Base-by-base conservation (phyloP, 2,113 vertebrate genomes). In the Nettapus auritus region DNA sequence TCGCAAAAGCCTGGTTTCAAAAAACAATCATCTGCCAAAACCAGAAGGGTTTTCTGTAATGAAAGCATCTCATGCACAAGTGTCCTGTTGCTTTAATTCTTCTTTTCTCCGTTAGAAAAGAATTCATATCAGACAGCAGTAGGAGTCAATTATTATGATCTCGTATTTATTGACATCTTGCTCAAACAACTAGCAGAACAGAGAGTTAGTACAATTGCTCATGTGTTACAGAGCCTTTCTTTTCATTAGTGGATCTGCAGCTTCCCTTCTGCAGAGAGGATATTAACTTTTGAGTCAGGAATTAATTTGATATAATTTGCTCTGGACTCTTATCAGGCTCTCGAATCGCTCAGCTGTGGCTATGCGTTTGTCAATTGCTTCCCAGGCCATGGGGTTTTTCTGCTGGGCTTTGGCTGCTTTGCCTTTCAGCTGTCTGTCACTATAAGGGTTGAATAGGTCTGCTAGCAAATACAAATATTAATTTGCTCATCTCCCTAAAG, bases 201-300 rank as follows among this genome's bases (percentile, higher is more conserved):
- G 33, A n/a, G 40, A 80, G 62, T 19, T 80, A 31, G 18, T 59
- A 11, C 62, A 68, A 77, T 26, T 70, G 50, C 26, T 95, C 1
- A 3, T 78, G 36, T 67, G 71, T 93, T 69, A 46, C 50, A 70
- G 6, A 56, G 33, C 11, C 3, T 75, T 8, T 67, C 23, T 55
- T 75, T 76, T 84, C 77, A 60, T 79, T 83, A 90, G 33, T 1
- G 4, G 34, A 55, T 78, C 33, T 60, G 22, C 77, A 44, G 68
- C 42, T 71, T 85, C n/a, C 23, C 33, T 92, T 85, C 74, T 89
- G 74, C 50, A 62, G 66, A 71, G 28, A 63, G 9, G 48, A 22
- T 86, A 95, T 60, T 86, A 95, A 64, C 31, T 93, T 89, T 26
- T 38, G 60, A 90, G 42, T 55, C 26, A 67, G 71, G 42, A 93